phyloP scores from a whole-genome alignment of 2,888 invertebrate species.

The Scaptomyza cyrtandrae region DNA sequence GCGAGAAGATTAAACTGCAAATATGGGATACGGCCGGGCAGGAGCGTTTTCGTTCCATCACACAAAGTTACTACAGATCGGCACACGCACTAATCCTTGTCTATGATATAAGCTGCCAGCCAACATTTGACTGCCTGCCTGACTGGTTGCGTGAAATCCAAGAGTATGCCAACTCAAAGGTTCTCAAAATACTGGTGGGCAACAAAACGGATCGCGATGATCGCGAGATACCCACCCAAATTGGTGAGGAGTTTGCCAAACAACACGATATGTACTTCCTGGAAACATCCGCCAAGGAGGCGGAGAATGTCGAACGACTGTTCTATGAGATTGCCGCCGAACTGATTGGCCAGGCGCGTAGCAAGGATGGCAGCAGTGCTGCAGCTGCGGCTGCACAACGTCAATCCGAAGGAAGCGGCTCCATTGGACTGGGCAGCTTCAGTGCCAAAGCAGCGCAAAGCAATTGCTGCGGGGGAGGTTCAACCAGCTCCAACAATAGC shows the following conservation, averaged over 20 bases:
- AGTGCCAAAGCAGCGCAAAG: conserved; percentile 78
- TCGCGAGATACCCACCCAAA: conserved; percentile 94
- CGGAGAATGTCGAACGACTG: conserved; percentile 97
- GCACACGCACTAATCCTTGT: conserved; percentile 98
- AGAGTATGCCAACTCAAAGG: conserved; percentile 97
- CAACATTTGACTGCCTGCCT: conserved; percentile 98
- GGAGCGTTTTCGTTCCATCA: conserved; percentile 97
- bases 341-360: conserved; percentile 95
- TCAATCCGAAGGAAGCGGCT: conserved; percentile 63
- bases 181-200: conserved; percentile 87
- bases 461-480: conserved; percentile 72
- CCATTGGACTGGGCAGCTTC: conserved; percentile 74
- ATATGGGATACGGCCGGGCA: conserved; percentile 99
- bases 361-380: conserved; percentile 86
- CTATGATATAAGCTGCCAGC: conserved; percentile 98
- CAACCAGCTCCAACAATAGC: conserved; percentile 32
- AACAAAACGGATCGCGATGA: conserved; percentile 99
- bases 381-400: conserved; percentile 69
- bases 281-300: conserved; percentile 98
- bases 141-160: conserved; percentile 99
- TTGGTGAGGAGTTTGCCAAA: conserved; percentile 98
- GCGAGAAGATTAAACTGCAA: conserved; percentile 98
- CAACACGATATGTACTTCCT: conserved; percentile 98
- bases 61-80: conserved; percentile 98
- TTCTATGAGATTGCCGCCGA: conserved; percentile 98